phyloP scores from a whole-genome alignment of 1,140 invertebrate genomes.

The Anoplophora glabripennis region DNA sequence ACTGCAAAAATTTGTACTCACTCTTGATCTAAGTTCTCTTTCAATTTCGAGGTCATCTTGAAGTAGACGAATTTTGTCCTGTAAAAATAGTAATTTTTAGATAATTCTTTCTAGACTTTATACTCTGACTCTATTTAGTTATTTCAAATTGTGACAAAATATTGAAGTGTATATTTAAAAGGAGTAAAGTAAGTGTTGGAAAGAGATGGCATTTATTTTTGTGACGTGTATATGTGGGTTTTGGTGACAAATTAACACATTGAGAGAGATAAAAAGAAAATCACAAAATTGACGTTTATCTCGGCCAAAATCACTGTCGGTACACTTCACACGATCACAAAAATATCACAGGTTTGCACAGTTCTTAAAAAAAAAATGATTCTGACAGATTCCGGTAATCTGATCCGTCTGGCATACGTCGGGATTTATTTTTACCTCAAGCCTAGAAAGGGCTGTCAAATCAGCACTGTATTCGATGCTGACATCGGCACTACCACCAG shows the following conservation, averaged over 20 bases:
- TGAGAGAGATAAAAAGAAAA: neutral
- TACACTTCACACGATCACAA: constrained; percentile 16
- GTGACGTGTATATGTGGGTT: neutral
- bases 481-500: constrained; percentile 76
- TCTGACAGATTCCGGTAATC: neutral
- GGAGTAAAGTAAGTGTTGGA: neutral
- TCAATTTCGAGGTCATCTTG: constrained; percentile 96
- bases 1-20: constrained; percentile 56
- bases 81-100: constrained; percentile 51
- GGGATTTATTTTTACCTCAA: constrained; percentile 71
- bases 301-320: constrained; percentile 8
- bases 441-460: constrained; percentile 84
- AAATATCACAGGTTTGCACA: constrained; percentile 4
- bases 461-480: constrained; percentile 92
- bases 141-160: neutral
- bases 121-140: too few relatives aligned
- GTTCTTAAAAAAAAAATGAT: neutral
- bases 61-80: constrained; percentile 97
- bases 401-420: constrained; percentile 5
- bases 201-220: neutral
- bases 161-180: neutral
- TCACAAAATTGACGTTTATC: neutral
- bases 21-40: constrained; percentile 94
- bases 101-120: too few relatives aligned
- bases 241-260: neutral